Evolutionary conservation across 2,113 vertebrate species (phyloP), one percentile per base, ranked within the genome.

Genomic region (Prunella himalayana): DNA sequence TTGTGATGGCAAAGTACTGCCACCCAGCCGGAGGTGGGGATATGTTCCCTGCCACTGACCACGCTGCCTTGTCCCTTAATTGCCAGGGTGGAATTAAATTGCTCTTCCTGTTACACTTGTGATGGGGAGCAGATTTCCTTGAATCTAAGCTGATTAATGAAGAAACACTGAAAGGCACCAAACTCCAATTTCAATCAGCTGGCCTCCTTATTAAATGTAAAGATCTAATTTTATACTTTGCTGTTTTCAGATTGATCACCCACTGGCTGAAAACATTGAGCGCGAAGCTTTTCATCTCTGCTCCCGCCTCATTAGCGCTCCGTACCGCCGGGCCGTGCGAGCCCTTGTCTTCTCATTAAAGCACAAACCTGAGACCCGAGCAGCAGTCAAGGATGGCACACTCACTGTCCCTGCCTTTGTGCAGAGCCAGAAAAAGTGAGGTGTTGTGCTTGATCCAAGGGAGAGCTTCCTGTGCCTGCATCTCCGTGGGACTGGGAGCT

Each of bases 221-320:
- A 95, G 96, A 96, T 96, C 97, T 98, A 97, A 98, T 98, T 97
- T 98, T 97, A 96, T 98, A 97, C 97, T 98, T 97, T 98, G 97
- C 97, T 96, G 95, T 98, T 98, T 97, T 94, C 96, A 99, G 99
- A 98, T 97, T 95, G 98, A 98, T 97, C 98, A 98, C 96, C 98
- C 98, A 72, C 98, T 99, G 81, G 98, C 98, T 90, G 99, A 99
- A 98, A 99, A 99, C 98, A 98, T 99, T 17, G 99, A 99, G 97
- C 98, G 98, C 94, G 99, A 99, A 96, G 98, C 98, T 80, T 99
- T 99, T 97, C 98, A 99, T 97, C 98, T 98, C 97, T 98, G 98
- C 90, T 98, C 98, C 65, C 98, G 99, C 86, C 97, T 99, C 93
- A 97, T 99, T 97, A 99, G 98, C n/a, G 83, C 97, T 10, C 98